Percentiles rank a stretch among this genome's conserved stretches.
Conservation (phyloP, 2,113 vertebrate species). For the Mastomys coucha region DNA sequence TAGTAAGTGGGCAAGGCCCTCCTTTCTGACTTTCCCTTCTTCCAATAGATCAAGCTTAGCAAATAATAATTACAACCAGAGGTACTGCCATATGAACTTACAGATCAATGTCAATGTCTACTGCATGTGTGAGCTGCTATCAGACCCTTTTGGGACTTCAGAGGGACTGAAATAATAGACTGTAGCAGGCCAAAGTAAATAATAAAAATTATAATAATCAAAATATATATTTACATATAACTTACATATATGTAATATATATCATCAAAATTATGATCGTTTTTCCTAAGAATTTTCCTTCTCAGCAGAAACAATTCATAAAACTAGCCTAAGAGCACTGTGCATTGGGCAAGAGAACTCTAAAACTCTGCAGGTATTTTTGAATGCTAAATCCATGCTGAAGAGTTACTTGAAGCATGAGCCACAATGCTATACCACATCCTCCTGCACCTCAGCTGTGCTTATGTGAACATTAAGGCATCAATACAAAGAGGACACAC, state of each 20-base stretch:
- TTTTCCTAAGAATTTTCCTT: neutral
- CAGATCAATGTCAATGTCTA: neutral
- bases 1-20: constrained; percentile 8
- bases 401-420: neutral
- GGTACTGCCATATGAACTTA: neutral
- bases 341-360: neutral
- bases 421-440: neutral
- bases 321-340: neutral
- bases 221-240: too few species aligned
- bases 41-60: neutral
- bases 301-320: neutral
- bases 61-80: constrained; percentile 24
- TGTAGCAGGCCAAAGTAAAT: neutral
- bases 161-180: neutral
- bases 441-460: neutral
- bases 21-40: neutral
- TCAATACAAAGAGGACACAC: neutral
- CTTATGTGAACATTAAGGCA: neutral
- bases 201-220: neutral
- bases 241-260: too few species aligned
- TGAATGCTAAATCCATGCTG: neutral
- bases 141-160: neutral
- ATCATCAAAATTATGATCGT: neutral
- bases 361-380: neutral
- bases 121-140: neutral